Evolutionary conservation across 2,797 vertebrate genomes (phyloP).

Genomic region (Poeciliopsis paucimaculata): DNA sequence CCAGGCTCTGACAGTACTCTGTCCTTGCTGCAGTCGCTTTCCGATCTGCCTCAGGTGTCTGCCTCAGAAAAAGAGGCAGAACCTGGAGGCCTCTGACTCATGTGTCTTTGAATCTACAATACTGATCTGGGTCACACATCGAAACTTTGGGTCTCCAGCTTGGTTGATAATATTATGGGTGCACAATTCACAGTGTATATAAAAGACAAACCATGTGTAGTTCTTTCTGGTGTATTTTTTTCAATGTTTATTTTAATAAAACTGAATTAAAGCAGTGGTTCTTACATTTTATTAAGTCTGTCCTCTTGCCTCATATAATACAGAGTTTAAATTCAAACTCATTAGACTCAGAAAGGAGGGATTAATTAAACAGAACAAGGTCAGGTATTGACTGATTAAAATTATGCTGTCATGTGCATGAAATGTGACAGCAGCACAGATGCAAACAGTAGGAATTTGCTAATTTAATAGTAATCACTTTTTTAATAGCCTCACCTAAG

Average conservation of each 20-base stretch:
- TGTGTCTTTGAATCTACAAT: constrained; percentile 14
- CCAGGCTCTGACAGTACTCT: constrained; percentile 54
- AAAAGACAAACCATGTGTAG: constrained; percentile 56
- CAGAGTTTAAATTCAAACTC: not conserved
- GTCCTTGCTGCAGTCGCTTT: constrained; percentile 27
- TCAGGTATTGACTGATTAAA: not conserved
- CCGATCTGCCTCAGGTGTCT: constrained; percentile 4
- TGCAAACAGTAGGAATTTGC: not conserved
- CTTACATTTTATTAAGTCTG: constrained; percentile 3
- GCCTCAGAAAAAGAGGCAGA: constrained; percentile 21
- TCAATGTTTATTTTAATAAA: constrained; percentile 66
- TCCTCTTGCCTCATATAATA: not conserved
- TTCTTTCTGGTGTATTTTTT: constrained; percentile 35
- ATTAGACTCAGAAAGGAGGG: not conserved
- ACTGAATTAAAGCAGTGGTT: constrained; percentile 38
- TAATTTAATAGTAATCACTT: not conserved
- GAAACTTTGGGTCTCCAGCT: constrained; percentile 10
- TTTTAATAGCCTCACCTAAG: not conserved
- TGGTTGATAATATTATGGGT: constrained; percentile 14
- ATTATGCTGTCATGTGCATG: not conserved
- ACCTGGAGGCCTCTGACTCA: not conserved
- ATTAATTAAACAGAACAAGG: not conserved
- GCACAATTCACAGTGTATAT: constrained; percentile 52
- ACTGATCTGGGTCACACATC: not conserved
- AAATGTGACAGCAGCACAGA: not conserved